Evolutionary conservation across 2,113 vertebrate species (phyloP), one percentile per base, ranked within the genome.

Genomic region (Mustela nigripes): DNA sequence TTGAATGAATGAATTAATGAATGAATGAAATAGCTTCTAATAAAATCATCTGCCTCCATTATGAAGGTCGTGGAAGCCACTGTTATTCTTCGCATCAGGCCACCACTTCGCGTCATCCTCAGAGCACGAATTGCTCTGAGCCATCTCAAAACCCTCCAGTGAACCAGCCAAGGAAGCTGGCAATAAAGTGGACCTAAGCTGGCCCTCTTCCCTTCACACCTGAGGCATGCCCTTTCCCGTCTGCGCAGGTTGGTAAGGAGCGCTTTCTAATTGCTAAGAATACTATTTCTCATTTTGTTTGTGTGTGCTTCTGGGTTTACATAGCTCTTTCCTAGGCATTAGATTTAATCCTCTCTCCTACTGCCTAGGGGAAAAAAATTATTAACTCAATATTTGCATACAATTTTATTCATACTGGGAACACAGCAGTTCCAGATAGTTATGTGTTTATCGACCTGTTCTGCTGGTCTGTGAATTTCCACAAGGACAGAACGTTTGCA

Each of bases 331-430:
- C 19, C 76, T 48, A 36, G 14, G 62, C 26, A 15, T 79, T 84
- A 21, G 11, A 88, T 56, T 73, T 56, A 83, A 92, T 74, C 62
- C 14, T 78, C 42, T 89, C 45, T 11, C 45, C 33, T 82, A 18
- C 6, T 15, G 36, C 69, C 33, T 81, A 31, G 39, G 80, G 80
- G 69, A 69, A 89, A 67, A 45, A 11, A 36, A 69, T 19, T 36
- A 74, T 96, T 79, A 92, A 56, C 69, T 74, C 42, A 73, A 24
- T 93, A 96, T 94, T 97, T 97, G 93, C 93, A 39, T 91, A 76
- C 9, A 85, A 19, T 76, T 92, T 50, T 67, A 67, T 53, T 96
- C 80, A 48, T 45, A 83, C 90, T n/a, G 50, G 50, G 80, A 92
- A 39, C 18, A 24, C 0, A 62, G 62, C 36, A 42, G 26, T 69